Conservation (phyloP, 2,888 invertebrate genomes). For the Rhingia rostrata region DNA sequence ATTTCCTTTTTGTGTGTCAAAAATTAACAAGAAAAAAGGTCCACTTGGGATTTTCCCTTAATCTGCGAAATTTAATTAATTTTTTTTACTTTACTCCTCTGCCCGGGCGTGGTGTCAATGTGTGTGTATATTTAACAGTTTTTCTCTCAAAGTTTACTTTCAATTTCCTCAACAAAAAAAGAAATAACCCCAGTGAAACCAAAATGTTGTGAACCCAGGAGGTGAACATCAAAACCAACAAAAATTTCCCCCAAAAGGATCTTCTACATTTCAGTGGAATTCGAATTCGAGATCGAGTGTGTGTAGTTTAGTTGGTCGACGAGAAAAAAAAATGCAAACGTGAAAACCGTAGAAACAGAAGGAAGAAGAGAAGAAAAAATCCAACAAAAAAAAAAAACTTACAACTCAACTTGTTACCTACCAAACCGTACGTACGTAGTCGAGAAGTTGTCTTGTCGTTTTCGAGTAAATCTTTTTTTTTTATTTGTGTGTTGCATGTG, state of each 20-base stretch:
- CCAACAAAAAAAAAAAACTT: slow-evolving; percentile 43
- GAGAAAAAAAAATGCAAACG: slow-evolving; percentile 63
- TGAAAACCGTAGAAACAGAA: slow-evolving; percentile 58
- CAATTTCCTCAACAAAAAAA: slow-evolving; percentile 35
- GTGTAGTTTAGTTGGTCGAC: slow-evolving; percentile 10
- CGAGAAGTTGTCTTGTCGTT: slow-evolving; percentile 64
- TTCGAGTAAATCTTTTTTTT: slow-evolving; percentile 47
- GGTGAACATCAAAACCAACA: slow-evolving; percentile 39
- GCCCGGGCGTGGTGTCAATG: slow-evolving; percentile 67
- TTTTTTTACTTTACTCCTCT: slow-evolving; percentile 18
- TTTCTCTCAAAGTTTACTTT: slow-evolving; percentile 44
- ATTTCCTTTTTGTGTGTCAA: slow-evolving; percentile 59
- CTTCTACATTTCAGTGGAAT: slow-evolving; percentile 43
- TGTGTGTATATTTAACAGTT: slow-evolving; percentile 61
- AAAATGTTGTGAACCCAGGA: slow-evolving; percentile 63
- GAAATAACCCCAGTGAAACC: slow-evolving; percentile 50
- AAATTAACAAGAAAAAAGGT: slow-evolving; percentile 21
- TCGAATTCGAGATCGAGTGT: slow-evolving; percentile 35
- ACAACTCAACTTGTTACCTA: slow-evolving; percentile 72
- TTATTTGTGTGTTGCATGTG: slow-evolving; percentile 54
- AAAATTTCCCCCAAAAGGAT: slow-evolving; percentile 51
- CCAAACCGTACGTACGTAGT: slow-evolving; percentile 51
- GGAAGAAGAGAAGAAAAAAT: slow-evolving; percentile 8
- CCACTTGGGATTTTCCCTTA: slow-evolving; percentile 51
- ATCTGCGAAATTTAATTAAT: slow-evolving; percentile 28